Percentiles rank a stretch among this genome's conserved stretches.
These are phyloP conservation scores for Rhagoletis pomonella DNA, from an alignment of 1,140 invertebrate genomes.

Conservation along the genomic window DNA sequence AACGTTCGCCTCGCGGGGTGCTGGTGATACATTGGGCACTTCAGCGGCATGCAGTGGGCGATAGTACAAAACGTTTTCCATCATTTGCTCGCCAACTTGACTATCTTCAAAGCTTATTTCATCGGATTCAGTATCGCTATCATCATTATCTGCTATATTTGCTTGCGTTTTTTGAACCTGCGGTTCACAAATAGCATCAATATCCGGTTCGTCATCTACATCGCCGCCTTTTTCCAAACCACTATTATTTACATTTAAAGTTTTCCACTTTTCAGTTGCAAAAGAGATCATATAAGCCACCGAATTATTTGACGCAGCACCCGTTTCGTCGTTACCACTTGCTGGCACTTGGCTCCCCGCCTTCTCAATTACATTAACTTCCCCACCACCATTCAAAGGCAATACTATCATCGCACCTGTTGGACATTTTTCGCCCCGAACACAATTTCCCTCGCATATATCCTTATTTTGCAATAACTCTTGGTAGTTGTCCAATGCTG, in stretches of 20 bases:
- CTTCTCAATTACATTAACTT: background rate
- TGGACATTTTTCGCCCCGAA: slow-evolving; percentile 88
- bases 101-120: slow-evolving; percentile 23
- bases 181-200: background rate
- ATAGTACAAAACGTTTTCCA: slow-evolving; percentile 32
- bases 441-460: slow-evolving; percentile 90
- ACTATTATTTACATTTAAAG: background rate
- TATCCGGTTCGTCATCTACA: background rate
- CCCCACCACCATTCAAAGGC: slow-evolving; percentile 60
- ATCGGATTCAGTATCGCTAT: background rate
- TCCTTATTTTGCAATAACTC: slow-evolving; percentile 83
- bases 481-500: slow-evolving; percentile 88
- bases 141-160: background rate
- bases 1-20: background rate
- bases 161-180: background rate
- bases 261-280: slow-evolving; percentile 63
- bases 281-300: slow-evolving; percentile 62
- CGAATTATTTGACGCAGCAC: background rate
- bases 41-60: background rate
- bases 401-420: slow-evolving; percentile 79
- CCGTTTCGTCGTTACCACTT: background rate
- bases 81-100: background rate
- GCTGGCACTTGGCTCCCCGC: background rate
- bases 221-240: background rate
- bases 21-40: background rate